Evolutionary conservation across 2,888 invertebrate species (phyloP), one percentile per base, ranked within the genome.

Genomic region (Germaria angustata): DNA sequence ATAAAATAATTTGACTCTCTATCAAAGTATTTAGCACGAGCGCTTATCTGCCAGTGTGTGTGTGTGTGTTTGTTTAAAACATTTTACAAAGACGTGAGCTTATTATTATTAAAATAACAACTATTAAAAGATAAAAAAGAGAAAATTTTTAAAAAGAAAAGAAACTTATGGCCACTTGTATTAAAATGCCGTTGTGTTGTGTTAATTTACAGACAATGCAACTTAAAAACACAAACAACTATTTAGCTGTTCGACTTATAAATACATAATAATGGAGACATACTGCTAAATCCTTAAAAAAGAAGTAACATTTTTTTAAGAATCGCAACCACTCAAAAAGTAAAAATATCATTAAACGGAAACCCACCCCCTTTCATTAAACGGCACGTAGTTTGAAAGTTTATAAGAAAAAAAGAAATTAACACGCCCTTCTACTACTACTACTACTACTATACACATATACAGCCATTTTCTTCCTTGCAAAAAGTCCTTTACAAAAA

Each of bases 1-100:
- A 53, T 49, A 51, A 53, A 51, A 51, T 65, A 78, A 81, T 73
- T 81, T 78, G 57, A 73, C 46, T 68, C 49, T 46, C 55, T 51
- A 55, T 57, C 22, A 61, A 34, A 49, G 34, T 2, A 28, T 39
- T 32, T 39, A 51, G 39, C 7, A 32, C 34, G 41, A 3, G 28
- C 28, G 28, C 6, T 5, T 28, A 28, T 6, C n/a, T n/a, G n/a
- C n/a, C n/a, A n/a, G n/a, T n/a, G 13, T 11, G 28, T 13, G n/a
- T 41, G 49, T 51, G 20, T 39, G 28, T 32, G 13, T 73, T 32
- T 32, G 39, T 20, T 49, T 41, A 66, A 53, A 44, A 55, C 4
- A 65, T 44, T 15, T 15, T 20, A 49, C 28, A 65, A 41, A 63
- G 13, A 65, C 69, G 28, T 49, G 28, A 55, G 53, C 59, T 68